Conservation (phyloP, 2,797 vertebrate species). For the Balearica regulorum region DNA sequence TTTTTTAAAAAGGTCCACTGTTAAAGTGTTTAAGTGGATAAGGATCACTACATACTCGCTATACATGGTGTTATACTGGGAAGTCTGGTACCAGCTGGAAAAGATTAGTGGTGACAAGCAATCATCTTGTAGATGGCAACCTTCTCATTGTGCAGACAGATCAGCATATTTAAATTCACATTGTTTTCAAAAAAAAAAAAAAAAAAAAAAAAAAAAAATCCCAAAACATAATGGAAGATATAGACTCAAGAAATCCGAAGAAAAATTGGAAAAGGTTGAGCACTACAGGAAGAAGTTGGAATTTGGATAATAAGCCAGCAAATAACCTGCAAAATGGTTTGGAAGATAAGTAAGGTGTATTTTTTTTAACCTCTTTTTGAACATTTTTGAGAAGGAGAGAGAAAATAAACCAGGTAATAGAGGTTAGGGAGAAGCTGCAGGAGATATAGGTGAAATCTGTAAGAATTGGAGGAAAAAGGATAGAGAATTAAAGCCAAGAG, state of each 20-base stretch:
- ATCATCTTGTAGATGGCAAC: neutral
- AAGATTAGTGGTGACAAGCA: neutral
- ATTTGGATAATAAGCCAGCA: neutral
- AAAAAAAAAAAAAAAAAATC: neutral
- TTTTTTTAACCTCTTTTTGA: neutral
- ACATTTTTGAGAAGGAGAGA: neutral
- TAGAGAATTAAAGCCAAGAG: neutral
- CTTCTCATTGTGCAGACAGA: neutral
- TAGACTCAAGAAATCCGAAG: neutral
- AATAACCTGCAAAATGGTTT: neutral
- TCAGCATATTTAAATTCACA: neutral
- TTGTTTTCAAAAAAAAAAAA: too few species aligned
- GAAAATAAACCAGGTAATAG: neutral
- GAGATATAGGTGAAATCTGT: neutral
- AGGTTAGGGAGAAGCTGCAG: neutral
- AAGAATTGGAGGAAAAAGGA: neutral
- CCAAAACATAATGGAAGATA: neutral
- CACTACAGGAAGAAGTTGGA: neutral
- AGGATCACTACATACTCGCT: neutral
- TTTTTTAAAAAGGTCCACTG: neutral
- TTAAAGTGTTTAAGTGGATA: neutral
- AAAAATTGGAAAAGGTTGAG: neutral
- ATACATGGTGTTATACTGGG: neutral
- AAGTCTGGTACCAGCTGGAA: neutral
- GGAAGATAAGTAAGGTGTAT: neutral